Base-by-base conservation (phyloP, 2,113 vertebrate genomes). In the Agapornis roseicollis region DNA sequence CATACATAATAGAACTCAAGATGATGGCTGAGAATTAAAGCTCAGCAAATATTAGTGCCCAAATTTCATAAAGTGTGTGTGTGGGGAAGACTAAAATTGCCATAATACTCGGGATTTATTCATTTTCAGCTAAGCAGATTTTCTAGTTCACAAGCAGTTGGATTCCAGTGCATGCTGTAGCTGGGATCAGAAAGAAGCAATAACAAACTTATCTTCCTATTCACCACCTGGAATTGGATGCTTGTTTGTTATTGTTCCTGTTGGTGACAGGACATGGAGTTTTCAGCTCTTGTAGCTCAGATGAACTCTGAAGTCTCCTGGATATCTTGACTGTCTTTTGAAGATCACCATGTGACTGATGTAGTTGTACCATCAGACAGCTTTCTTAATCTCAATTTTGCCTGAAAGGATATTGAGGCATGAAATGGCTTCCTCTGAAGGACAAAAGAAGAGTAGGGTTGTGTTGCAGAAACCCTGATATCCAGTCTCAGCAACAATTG, bases 1-100 rank as follows among this genome's bases (percentile, higher is more conserved):
- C 5, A 2, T 1, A 4, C 1, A 6, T 4, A 15, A 24, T 3
- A 24, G 46, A 85, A 22, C 1, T 28, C 37, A 61, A 71, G 81
- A n/a, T 37, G 49, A 6, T 25, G 44, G 27, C 37, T 39, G 78
- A 37, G 28, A 71, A 66, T 31, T 85, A 46, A 56, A 71, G 60
- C 70, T 81, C 50, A 58, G 61, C 46, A 68, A 85, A 49, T 15
- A 31, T 14, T 5, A 65, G 58, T 31, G n/a, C 18, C 50, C 46
- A 66, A 60, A 49, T 76, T 63, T 28, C 49, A 55, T 56, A 17
- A 33, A 50, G 47, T 23, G n/a, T 41, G 56, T 14, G 60, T 2
- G 22, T 31, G 39, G 56, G 16, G 11, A 11, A 3, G 42, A 31
- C 9, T 4, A 56, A 77, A 46, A 12, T n/a, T 49, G 27, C 20